Conservation (phyloP, 2,113 vertebrate species). For the Syngnathus scovelli region DNA sequence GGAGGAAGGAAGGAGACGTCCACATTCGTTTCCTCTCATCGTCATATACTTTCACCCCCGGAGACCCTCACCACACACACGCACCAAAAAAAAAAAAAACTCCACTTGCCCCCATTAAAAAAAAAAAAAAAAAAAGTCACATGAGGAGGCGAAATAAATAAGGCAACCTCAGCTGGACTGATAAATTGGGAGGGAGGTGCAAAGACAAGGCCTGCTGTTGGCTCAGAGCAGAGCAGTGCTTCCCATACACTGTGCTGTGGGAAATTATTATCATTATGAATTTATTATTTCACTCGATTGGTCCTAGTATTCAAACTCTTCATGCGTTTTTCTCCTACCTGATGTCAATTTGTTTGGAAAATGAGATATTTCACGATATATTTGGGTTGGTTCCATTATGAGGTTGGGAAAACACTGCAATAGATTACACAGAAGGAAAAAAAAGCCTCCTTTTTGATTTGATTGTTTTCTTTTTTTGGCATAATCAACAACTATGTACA, state of each 20-base stretch:
- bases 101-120: background rate
- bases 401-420: background rate
- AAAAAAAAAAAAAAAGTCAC: background rate
- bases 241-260: background rate
- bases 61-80: background rate
- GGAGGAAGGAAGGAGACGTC: constrained; percentile 55
- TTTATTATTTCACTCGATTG: background rate
- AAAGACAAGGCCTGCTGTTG: background rate
- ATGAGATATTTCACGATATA: constrained; percentile 42
- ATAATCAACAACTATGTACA: constrained; percentile 71
- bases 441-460: constrained; percentile 38
- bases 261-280: background rate
- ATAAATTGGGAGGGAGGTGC: background rate
- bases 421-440: constrained; percentile 60
- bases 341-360: constrained; percentile 14
- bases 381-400: background rate
- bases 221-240: background rate
- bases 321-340: background rate
- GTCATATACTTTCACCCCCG: background rate
- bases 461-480: constrained; percentile 64
- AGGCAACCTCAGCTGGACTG: background rate
- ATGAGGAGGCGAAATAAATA: constrained; percentile 1
- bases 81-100: too few relatives aligned
- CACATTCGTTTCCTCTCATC: constrained; percentile 51
- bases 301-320: background rate